Percentiles rank a stretch among this genome's conserved stretches.
Evolutionary conservation across 2,888 invertebrate species (phyloP).

Genomic region (Zonitis immaculata): DNA sequence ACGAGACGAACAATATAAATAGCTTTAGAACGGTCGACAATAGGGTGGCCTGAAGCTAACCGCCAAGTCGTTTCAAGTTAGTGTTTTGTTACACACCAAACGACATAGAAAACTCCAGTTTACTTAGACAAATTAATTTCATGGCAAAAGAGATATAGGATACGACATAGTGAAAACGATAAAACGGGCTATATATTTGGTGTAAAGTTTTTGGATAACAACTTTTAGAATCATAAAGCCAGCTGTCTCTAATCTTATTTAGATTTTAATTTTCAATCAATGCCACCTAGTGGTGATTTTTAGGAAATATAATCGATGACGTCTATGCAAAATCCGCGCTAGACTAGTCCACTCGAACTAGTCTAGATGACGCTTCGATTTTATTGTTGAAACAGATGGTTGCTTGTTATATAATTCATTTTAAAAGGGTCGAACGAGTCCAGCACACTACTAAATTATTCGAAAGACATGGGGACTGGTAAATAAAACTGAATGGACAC

Average conservation of each 20-base stretch:
- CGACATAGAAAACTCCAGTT: conserved; percentile 12
- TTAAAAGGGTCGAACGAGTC: neutral
- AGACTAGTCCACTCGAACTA: too few species aligned
- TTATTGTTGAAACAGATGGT: too few species aligned
- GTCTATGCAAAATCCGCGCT: too few species aligned
- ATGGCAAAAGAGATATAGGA: conserved; percentile 8
- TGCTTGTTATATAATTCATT: neutral
- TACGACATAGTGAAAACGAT: conserved; percentile 4
- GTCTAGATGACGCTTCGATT: too few species aligned
- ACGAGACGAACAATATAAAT: neutral
- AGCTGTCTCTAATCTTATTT: too few species aligned
- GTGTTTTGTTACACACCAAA: conserved; percentile 7
- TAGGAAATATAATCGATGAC: too few species aligned
- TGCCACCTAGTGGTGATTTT: too few species aligned
- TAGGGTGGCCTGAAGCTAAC: conserved; percentile 1
- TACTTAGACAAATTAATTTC: conserved; percentile 21
- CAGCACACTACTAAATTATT: neutral
- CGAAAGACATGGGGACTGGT: neutral
- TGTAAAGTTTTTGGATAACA: conserved; percentile 12
- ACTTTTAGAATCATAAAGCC: too few species aligned
- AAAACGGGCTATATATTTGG: conserved; percentile 15
- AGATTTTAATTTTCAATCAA: too few species aligned
- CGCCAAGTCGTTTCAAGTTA: neutral
- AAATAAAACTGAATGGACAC: neutral
- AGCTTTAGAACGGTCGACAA: neutral